These are phyloP conservation scores for Gallinago nigripennis DNA, from an alignment of 2,797 vertebrate genomes.

Conservation along the genomic window DNA sequence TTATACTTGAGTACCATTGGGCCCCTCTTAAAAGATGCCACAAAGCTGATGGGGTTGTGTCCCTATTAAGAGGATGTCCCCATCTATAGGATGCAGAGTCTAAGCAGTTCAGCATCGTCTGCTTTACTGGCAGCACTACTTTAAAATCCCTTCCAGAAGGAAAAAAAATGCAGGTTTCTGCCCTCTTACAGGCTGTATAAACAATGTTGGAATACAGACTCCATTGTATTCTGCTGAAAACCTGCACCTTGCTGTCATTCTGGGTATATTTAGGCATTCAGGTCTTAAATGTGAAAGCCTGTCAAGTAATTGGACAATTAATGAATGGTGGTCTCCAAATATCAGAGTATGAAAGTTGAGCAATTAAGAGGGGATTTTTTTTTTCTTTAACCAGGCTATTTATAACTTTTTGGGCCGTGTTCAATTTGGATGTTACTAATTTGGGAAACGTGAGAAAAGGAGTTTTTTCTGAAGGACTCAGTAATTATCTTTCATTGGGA, in stretches of 20 bases:
- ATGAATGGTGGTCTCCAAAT: neutral
- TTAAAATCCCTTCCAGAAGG: neutral
- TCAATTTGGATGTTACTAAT: conserved; percentile 52
- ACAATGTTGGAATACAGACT: neutral
- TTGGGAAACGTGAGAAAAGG: conserved; percentile 63
- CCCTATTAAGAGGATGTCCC: neutral
- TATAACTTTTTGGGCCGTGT: conserved; percentile 20
- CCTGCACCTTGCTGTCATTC: neutral
- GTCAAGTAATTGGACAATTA: neutral
- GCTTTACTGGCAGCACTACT: neutral
- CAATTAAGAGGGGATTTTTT: neutral
- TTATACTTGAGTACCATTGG: neutral
- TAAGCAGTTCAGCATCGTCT: neutral
- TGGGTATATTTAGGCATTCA: neutral
- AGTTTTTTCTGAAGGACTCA: conserved; percentile 20
- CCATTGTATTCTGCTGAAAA: neutral
- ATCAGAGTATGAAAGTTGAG: neutral
- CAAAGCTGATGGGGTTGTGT: neutral
- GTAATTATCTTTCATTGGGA: conserved; percentile 27
- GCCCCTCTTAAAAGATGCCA: neutral
- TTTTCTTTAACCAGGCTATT: neutral
- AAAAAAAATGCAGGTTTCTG: neutral
- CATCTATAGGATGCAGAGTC: neutral
- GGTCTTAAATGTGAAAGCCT: neutral
- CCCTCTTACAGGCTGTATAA: neutral